Evolutionary conservation across 2,113 vertebrate species (phyloP).

Genomic region (Mustela nigripes): DNA sequence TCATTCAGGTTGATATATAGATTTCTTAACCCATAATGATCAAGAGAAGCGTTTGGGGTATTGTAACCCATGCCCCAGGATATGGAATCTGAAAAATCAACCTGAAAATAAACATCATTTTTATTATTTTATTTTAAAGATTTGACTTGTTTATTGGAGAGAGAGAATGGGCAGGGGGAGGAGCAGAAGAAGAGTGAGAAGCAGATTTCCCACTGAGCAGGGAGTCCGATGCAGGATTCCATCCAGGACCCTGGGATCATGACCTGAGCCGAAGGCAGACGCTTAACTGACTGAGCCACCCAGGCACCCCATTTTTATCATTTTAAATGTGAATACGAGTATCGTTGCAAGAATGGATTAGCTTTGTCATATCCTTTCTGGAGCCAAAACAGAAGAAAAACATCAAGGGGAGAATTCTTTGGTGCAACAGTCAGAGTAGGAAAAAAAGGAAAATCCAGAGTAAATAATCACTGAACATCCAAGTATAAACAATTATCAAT

Average conservation of each 20-base stretch:
- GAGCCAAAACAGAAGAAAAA: neutral
- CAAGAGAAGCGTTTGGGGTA: neutral
- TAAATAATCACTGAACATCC: neutral
- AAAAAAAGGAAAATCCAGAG: neutral
- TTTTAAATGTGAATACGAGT: neutral
- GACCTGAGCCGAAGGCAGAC: neutral
- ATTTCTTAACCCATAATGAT: neutral
- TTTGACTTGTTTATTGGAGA: neutral
- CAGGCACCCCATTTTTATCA: neutral
- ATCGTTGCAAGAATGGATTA: neutral
- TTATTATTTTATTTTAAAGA: neutral
- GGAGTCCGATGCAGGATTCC: neutral
- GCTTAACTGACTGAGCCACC: neutral
- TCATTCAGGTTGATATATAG: neutral
- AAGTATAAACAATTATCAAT: neutral
- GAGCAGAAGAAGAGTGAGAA: neutral
- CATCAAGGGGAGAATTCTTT: neutral
- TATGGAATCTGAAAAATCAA: neutral
- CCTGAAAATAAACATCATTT: neutral
- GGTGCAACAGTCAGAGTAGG: neutral
- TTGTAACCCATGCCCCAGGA: neutral
- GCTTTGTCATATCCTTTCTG: neutral
- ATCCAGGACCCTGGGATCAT: neutral
- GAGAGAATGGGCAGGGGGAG: neutral
- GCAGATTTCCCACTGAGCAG: neutral